Conservation (phyloP, 2,113 vertebrate species). For the Megaptera novaeangliae region DNA sequence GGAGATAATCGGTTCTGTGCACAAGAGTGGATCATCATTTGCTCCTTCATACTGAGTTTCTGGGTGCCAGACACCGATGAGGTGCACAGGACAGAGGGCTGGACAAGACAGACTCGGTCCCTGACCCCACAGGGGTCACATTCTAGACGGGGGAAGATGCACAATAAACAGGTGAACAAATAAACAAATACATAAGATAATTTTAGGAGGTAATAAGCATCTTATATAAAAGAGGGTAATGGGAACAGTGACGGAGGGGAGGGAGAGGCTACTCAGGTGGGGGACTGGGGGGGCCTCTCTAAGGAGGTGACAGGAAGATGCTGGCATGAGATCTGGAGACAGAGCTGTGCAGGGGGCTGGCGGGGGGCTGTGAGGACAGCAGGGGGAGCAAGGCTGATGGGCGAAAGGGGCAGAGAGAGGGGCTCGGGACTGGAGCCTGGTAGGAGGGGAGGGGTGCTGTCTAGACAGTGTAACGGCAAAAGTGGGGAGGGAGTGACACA, state of each 20-base stretch:
- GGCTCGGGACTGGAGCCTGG: background rate
- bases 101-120: background rate
- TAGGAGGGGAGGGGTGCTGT: background rate
- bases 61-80: fast-evolving
- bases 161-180: background rate
- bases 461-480: background rate
- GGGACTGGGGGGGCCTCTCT: background rate
- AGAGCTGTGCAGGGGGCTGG: background rate
- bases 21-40: background rate
- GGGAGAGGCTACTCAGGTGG: background rate
- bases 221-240: background rate
- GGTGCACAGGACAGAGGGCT: background rate
- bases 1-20: background rate
- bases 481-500: background rate
- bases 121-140: background rate
- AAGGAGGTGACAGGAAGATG: background rate
- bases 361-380: background rate
- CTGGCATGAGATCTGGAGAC: background rate
- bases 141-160: background rate
- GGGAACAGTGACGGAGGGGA: background rate
- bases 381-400: too few relatives aligned
- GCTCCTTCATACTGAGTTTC: background rate
- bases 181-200: background rate
- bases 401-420: background rate
- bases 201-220: too few relatives aligned